Evolutionary conservation across 2,888 invertebrate species (phyloP).

Genomic region (Tenthredo scrophulariae): DNA sequence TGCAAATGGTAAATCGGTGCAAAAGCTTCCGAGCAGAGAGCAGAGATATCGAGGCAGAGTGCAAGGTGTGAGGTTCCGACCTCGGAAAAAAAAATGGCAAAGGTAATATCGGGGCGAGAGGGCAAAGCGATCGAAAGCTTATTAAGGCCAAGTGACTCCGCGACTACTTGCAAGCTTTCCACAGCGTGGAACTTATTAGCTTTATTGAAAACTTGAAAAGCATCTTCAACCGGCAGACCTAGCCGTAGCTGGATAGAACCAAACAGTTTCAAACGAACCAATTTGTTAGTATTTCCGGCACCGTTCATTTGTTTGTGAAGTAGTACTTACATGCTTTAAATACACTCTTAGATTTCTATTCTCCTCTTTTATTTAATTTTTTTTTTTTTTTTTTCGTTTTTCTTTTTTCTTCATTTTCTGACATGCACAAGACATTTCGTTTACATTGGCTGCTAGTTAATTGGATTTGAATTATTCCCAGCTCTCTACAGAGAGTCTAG

Average conservation of each 20-base stretch:
- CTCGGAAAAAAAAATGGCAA: conserved; percentile 48
- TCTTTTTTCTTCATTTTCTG: not conserved
- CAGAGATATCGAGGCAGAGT: not conserved
- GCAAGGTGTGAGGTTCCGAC: conserved; percentile 32
- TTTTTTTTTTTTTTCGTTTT: not conserved
- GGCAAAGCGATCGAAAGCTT: conserved; percentile 69
- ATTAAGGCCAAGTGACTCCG: conserved; percentile 74
- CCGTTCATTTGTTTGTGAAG: conserved; percentile 32
- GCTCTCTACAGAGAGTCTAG: not conserved
- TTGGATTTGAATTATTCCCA: not conserved
- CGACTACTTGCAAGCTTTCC: conserved; percentile 59
- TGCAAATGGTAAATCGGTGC: not conserved
- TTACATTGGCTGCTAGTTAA: not conserved
- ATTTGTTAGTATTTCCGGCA: conserved; percentile 28
- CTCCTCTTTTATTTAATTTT: not conserved
- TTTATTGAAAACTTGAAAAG: conserved; percentile 57
- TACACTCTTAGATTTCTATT: not conserved
- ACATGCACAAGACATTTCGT: conserved; percentile 10
- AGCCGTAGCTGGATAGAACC: conserved; percentile 5
- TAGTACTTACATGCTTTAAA: not conserved
- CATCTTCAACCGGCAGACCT: conserved; percentile 18
- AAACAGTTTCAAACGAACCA: conserved; percentile 13
- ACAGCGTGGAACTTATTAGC: conserved; percentile 63
- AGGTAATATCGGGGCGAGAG: not conserved
- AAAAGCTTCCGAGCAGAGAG: not conserved